Conservation (phyloP, 2,797 vertebrate genomes). For the Microhierax caerulescens region DNA sequence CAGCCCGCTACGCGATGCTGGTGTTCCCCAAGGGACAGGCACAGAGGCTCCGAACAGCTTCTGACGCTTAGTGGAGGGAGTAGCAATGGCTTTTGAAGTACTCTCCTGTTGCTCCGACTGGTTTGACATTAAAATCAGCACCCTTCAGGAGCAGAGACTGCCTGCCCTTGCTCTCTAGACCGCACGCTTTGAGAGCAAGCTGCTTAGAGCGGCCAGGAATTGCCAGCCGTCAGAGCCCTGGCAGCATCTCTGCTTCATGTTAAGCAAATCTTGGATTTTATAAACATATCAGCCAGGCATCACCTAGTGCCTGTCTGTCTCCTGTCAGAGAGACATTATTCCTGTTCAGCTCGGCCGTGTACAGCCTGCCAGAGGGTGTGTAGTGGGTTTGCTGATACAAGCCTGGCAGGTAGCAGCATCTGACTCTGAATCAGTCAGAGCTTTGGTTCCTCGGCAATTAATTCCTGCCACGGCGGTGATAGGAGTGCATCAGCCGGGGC, state of each 20-base stretch:
- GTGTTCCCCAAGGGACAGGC: background rate
- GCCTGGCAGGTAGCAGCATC: background rate
- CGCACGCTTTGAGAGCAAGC: background rate
- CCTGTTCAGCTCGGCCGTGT: rapidly evolving
- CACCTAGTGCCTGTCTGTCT: background rate
- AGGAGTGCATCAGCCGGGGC: background rate
- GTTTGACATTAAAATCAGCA: background rate
- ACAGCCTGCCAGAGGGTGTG: rapidly evolving
- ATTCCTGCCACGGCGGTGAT: background rate
- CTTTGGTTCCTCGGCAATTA: background rate
- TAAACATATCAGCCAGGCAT: background rate
- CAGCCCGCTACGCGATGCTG: rapidly evolving
- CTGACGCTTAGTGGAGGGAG: background rate
- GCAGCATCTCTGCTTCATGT: background rate
- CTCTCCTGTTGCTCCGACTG: background rate
- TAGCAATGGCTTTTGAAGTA: background rate
- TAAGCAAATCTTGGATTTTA: background rate
- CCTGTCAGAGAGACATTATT: background rate
- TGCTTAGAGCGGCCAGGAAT: background rate
- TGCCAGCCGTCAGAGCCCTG: rapidly evolving
- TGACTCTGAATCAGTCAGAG: background rate
- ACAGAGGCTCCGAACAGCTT: background rate
- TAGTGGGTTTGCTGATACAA: background rate
- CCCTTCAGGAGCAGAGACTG: background rate
- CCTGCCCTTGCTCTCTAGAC: background rate